phyloP scores from a whole-genome alignment of 1,140 invertebrate genomes.

The Acromyrmex echinatior region DNA sequence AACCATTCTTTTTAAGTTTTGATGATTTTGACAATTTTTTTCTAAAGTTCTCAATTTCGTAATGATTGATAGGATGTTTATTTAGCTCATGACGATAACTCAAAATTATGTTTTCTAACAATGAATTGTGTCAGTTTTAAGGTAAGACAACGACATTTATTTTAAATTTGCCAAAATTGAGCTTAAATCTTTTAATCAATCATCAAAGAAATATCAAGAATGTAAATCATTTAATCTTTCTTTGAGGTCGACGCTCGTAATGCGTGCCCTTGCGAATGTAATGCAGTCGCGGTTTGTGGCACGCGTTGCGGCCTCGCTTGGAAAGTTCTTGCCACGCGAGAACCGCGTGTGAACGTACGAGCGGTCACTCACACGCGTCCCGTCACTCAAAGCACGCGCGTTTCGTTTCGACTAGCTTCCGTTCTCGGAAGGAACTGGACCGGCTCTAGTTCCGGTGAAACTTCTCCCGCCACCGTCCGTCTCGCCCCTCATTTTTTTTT shows the following conservation, averaged over 20 bases:
- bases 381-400: constrained; percentile 3
- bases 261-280: not conserved
- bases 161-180: not conserved
- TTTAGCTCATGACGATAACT: too few species aligned
- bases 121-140: too few species aligned
- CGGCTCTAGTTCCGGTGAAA: constrained; percentile 59
- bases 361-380: constrained; percentile 36
- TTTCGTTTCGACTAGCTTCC: constrained; percentile 57
- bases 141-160: not conserved
- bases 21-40: too few species aligned
- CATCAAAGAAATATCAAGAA: not conserved
- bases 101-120: too few species aligned
- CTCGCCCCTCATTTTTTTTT: constrained; percentile 27
- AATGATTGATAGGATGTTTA: too few species aligned
- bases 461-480: not conserved
- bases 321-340: constrained; percentile 56
- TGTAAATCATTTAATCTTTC: not conserved
- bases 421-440: constrained; percentile 67
- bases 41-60: too few species aligned
- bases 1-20: too few species aligned
- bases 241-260: not conserved
- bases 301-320: constrained; percentile 52
- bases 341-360: constrained; percentile 50
- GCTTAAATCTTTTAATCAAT: not conserved
- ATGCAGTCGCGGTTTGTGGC: constrained; percentile 43